Evolutionary conservation across 2,797 vertebrate genomes (phyloP), one percentile per base, ranked within the genome.

Genomic region (Sebastes vulpes): DNA sequence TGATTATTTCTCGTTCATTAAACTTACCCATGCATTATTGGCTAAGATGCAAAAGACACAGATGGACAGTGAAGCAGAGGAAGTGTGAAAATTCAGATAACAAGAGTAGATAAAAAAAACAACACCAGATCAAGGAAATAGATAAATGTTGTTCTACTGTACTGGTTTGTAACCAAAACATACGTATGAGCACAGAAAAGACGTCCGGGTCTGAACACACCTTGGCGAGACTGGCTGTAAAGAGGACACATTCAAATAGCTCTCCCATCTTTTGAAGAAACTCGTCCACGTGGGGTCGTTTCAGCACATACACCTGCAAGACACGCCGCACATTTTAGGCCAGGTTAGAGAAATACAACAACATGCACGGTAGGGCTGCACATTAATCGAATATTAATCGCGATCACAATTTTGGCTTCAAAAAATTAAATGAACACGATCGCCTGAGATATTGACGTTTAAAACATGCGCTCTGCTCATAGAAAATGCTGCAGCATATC

Each of bases 231-330:
- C 98, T 99, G 93, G 98, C 98, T 75, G 98, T 99, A 87, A 99
- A 99, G 81, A 99, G 97, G 86, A 99, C 98, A 89, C 98, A 99
- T 93, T 99, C 98, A 71, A 99, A 99, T 18, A 99, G 93, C 87
- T 99, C 97, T 58, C 98, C 98, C 98, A 99, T 99, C 94, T 97
- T 97, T 90, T 99, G 98, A 31, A 99, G 97, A 64, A 99, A 99
- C 92, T 98, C 97, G 0, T 99, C 98, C 90, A 99, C 98, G 0
- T 99, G 97, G 9, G 98, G 98, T 91, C 98, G 96, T 91, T 99
- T 99, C 89, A 99, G 95, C 79, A 99, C 98, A 35, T 99, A 99
- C 56, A 99, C 98, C 98, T 99, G 93, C 12, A 90, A 90, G 20
- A 80, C 21, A 65, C 23, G 52, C 1, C 23, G 6, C n/a, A 57